Percentiles rank a stretch among this genome's conserved stretches.
Conservation (phyloP, 2,113 vertebrate species). For the Alligator mississippiensis region DNA sequence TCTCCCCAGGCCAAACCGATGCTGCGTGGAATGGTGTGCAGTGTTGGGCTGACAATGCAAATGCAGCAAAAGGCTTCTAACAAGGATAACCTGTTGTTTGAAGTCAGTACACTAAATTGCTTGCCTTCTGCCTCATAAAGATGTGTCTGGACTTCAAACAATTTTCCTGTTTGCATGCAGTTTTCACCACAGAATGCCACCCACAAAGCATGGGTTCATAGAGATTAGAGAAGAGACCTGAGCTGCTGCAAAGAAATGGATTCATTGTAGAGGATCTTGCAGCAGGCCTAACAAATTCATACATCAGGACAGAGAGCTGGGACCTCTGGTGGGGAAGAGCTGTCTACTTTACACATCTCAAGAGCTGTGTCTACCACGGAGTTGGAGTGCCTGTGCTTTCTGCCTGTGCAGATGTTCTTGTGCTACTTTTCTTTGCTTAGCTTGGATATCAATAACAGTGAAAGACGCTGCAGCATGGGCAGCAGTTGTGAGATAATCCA, state of each 20-base stretch:
- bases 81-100: background rate
- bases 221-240: slow-evolving; percentile 17
- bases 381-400: too few species aligned
- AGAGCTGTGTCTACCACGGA: background rate
- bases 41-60: background rate
- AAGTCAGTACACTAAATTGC: background rate
- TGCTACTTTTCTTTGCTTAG: too few species aligned
- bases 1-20: slow-evolving; percentile 53
- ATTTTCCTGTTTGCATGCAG: background rate
- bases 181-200: background rate
- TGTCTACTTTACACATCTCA: background rate
- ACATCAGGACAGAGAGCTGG: background rate
- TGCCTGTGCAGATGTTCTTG: too few species aligned
- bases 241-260: background rate
- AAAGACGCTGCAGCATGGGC: too few species aligned
- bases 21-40: slow-evolving; percentile 50
- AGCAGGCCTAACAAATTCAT: background rate
- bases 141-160: background rate
- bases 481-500: too few species aligned
- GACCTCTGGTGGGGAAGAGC: background rate
- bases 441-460: too few species aligned
- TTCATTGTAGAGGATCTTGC: background rate
- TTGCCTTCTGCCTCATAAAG: background rate
- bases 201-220: slow-evolving; percentile 55
- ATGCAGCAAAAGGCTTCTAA: slow-evolving; percentile 30